Conservation (phyloP, 2,113 vertebrate genomes). For the Eclectus roratus region DNA sequence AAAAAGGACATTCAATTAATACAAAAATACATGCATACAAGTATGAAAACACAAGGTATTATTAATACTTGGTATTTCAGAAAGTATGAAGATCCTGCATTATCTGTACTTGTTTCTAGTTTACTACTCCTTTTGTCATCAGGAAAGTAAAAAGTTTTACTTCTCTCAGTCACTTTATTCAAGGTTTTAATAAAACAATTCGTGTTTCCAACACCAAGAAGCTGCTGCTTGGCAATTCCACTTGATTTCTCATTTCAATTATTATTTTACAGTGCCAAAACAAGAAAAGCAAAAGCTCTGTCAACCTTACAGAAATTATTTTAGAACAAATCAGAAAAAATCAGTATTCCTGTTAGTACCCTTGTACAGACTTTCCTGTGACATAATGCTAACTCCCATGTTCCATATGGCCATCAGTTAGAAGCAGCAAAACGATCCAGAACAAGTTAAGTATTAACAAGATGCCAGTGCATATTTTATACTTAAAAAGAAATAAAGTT, state of each 20-base stretch:
- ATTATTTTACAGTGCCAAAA: background rate
- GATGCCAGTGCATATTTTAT: background rate
- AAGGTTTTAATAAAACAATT: background rate
- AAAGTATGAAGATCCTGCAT: background rate
- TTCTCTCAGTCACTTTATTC: background rate
- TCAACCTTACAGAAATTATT: background rate
- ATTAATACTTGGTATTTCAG: background rate
- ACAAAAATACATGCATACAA: background rate
- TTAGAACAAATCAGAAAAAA: background rate
- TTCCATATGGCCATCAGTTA: background rate
- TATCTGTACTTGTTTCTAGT: background rate
- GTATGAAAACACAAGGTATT: background rate
- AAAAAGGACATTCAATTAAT: background rate
- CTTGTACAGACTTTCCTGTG: background rate
- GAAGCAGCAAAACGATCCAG: background rate
- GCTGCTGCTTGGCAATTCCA: background rate
- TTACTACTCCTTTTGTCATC: background rate
- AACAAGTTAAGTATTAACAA: background rate
- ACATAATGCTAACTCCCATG: background rate
- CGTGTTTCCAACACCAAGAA: background rate
- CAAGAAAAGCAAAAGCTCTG: background rate
- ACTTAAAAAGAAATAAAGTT: background rate
- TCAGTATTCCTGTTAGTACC: background rate
- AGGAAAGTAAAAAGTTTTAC: background rate
- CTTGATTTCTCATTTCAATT: background rate